phyloP scores from a whole-genome alignment of 2,113 vertebrate genomes.

The Callopanchax toddi region DNA sequence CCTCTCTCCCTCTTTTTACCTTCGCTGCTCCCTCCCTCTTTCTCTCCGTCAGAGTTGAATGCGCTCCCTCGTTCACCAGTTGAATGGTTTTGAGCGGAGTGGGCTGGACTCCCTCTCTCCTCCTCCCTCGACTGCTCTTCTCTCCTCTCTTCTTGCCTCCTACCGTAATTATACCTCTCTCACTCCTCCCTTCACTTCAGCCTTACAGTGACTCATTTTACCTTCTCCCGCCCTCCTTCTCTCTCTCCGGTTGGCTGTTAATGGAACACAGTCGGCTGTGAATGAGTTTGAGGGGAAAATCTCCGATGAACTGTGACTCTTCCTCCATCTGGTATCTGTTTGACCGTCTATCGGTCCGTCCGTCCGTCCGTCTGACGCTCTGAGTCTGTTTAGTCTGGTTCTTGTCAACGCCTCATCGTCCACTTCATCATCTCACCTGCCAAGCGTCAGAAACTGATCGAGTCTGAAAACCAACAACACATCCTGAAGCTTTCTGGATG shows the following conservation, averaged over 20 bases:
- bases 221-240: conserved; percentile 21
- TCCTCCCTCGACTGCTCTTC: conserved; percentile 40
- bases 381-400: conserved; percentile 46
- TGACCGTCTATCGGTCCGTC: conserved; percentile 29
- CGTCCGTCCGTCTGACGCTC: conserved; percentile 31
- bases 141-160: conserved; percentile 55
- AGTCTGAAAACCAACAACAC: no score
- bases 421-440: background rate
- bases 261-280: conserved; percentile 35
- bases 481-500: no score
- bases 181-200: conserved; percentile 35
- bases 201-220: conserved; percentile 54
- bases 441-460: background rate
- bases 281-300: conserved; percentile 49
- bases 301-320: conserved; percentile 48
- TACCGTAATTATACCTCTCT: conserved; percentile 64
- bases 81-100: conserved; percentile 73
- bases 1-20: conserved; percentile 52
- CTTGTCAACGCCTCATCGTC: conserved; percentile 35
- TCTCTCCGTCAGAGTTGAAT: conserved; percentile 51
- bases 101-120: conserved; percentile 68
- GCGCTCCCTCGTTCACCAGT: conserved; percentile 64
- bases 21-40: conserved; percentile 29
- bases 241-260: conserved; percentile 20
- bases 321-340: conserved; percentile 39